A percentile compares a stretch with the other conserved stretches of the same genome.
These are phyloP conservation scores for Drosophila mulleri DNA, from an alignment of 2,888 invertebrate genomes.

Conservation along the genomic window DNA sequence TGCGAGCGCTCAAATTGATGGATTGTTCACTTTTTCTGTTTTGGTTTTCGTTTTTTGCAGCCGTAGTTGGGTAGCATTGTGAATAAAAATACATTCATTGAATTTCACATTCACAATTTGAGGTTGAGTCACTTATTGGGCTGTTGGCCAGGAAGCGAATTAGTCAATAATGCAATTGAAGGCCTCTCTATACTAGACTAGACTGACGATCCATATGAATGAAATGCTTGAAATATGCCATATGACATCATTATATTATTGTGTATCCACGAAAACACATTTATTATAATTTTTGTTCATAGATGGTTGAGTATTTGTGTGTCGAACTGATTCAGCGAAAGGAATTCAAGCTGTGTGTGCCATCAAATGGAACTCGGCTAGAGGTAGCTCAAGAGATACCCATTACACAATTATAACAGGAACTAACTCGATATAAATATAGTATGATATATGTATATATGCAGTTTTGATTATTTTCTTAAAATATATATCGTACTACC, in stretches of 20 bases:
- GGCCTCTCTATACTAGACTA: slow-evolving; percentile 5
- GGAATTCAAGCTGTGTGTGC: slow-evolving; percentile 20
- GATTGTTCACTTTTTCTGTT: slow-evolving; percentile 35
- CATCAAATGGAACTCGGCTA: background rate
- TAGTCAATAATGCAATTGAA: slow-evolving; percentile 35
- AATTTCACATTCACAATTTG: slow-evolving; percentile 50
- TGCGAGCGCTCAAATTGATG: slow-evolving; percentile 45
- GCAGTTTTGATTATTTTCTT: too few relatives aligned
- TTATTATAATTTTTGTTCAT: slow-evolving; percentile 12
- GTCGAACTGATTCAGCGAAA: slow-evolving; percentile 23
- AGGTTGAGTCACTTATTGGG: slow-evolving; percentile 52
- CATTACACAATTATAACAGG: too few relatives aligned
- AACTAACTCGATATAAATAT: too few relatives aligned
- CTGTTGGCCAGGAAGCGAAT: slow-evolving; percentile 54
- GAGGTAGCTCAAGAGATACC: background rate
- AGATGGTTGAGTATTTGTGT: slow-evolving; percentile 36
- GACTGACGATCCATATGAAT: slow-evolving; percentile 30
- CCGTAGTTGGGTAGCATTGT: slow-evolving; percentile 17
- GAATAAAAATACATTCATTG: slow-evolving; percentile 43
- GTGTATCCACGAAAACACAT: slow-evolving; percentile 12
- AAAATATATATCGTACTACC: background rate
- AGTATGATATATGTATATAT: too few relatives aligned
- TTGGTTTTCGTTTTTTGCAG: background rate
- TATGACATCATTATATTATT: slow-evolving; percentile 40
- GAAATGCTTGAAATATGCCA: slow-evolving; percentile 14